These are phyloP conservation scores for Syncerus caffer DNA, from an alignment of 2,797 vertebrate species.

Conservation along the genomic window DNA sequence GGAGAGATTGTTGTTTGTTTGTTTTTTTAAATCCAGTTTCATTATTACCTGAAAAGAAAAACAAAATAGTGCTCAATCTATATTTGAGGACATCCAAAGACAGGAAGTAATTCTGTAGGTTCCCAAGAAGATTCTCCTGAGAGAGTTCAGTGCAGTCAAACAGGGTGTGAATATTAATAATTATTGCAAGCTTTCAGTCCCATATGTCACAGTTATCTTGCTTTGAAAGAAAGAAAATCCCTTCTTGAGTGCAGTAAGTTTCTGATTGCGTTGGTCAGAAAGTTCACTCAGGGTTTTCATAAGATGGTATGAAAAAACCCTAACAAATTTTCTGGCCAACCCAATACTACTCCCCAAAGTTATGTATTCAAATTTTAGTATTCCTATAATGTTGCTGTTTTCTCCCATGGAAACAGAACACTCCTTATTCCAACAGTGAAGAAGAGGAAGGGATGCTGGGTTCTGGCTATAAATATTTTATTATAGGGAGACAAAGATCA, in stretches of 20 bases:
- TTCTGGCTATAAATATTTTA: conserved; percentile 57
- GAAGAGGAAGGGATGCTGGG: not conserved
- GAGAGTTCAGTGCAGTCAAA: not conserved
- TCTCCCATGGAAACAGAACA: not conserved
- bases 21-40: not conserved
- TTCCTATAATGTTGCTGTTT: not conserved
- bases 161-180: conserved; percentile 33
- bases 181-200: not conserved
- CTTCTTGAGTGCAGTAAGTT: not conserved
- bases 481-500: conserved; percentile 37
- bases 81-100: conserved; percentile 33
- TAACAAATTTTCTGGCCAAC: not conserved
- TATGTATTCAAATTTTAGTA: conserved; percentile 32
- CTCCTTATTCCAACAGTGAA: not conserved
- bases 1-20: not conserved
- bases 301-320: not conserved
- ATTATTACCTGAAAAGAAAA: conserved; percentile 41
- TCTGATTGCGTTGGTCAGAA: not conserved
- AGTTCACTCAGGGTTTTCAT: not conserved
- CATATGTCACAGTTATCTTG: not conserved
- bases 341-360: not conserved
- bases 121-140: not conserved
- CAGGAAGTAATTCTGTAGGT: not conserved
- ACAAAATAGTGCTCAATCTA: not conserved
- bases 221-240: conserved; percentile 46